Percentiles rank a stretch among this genome's conserved stretches.
These are phyloP conservation scores for Ctenomys sociabilis DNA, from an alignment of 2,113 vertebrate genomes.

Conservation along the genomic window DNA sequence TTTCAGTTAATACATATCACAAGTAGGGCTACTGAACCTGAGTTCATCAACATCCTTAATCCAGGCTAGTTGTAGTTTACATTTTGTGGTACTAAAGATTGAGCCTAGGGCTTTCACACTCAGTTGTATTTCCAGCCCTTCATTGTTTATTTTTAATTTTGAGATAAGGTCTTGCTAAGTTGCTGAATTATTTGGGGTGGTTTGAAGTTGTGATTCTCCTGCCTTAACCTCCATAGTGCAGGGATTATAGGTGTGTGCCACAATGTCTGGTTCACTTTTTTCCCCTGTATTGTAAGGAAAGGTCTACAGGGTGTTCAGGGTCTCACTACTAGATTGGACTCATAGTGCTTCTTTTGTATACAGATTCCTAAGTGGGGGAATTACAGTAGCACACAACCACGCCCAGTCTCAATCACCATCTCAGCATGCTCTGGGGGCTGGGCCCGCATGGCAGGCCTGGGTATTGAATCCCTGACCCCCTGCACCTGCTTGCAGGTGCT, in stretches of 20 bases:
- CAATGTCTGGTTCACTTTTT: background rate
- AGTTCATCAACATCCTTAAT: constrained; percentile 24
- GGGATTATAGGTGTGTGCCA: background rate
- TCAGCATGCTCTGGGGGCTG: no score
- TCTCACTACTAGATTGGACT: no score
- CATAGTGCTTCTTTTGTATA: no score
- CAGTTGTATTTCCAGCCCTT: no score
- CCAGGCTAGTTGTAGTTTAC: background rate
- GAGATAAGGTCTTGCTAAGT: background rate
- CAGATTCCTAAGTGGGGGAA: no score
- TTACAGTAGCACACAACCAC: no score
- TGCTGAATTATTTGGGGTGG: background rate
- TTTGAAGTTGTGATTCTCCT: background rate
- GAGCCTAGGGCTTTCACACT: background rate
- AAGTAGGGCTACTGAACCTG: constrained; percentile 1
- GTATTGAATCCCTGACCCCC: no score
- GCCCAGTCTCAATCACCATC: no score
- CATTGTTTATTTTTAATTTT: background rate
- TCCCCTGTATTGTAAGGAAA: no score
- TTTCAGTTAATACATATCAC: constrained; percentile 9
- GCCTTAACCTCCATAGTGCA: background rate
- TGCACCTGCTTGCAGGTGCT: no score
- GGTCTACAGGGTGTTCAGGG: no score
- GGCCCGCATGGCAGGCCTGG: no score
- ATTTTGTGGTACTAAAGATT: background rate